phyloP scores from a whole-genome alignment of 1,140 invertebrate genomes.

The Oscheius sp. region DNA sequence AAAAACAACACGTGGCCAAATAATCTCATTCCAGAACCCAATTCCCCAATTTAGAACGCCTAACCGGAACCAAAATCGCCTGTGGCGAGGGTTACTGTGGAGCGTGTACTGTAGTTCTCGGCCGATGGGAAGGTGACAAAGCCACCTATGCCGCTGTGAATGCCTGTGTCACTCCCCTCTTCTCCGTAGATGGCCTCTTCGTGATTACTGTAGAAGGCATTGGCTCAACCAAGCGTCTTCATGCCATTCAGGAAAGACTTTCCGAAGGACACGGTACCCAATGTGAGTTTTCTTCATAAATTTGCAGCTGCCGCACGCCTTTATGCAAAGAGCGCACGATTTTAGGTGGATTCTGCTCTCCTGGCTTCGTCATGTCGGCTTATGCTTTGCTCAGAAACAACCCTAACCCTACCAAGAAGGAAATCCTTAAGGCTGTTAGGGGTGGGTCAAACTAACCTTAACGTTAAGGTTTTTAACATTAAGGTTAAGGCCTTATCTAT shows the following conservation, averaged over 20 bases:
- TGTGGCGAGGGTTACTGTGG: conserved; percentile 88
- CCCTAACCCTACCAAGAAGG: conserved; percentile 30
- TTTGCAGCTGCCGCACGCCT: too few species aligned
- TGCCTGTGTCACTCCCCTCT: conserved; percentile 68
- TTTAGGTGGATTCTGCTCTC: conserved; percentile 72
- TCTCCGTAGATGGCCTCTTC: conserved; percentile 63
- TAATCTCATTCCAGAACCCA: too few species aligned
- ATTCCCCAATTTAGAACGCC: conserved; percentile 67
- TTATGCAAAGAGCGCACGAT: too few species aligned
- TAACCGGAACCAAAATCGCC: conserved; percentile 83
- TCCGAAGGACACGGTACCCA: conserved; percentile 75
- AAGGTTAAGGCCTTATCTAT: too few species aligned
- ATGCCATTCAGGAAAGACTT: conserved; percentile 64
- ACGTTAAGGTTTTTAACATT: not conserved
- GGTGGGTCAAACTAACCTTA: too few species aligned
- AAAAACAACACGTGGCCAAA: too few species aligned
- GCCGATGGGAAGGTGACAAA: conserved; percentile 68
- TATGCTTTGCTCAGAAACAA: conserved; percentile 62
- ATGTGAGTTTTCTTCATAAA: conserved; percentile 66
- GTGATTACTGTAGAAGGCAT: conserved; percentile 64
- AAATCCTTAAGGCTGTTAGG: conserved; percentile 43
- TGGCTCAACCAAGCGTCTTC: conserved; percentile 44
- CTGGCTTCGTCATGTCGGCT: conserved; percentile 82
- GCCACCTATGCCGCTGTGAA: conserved; percentile 75
- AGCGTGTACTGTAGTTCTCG: conserved; percentile 86